Base-by-base conservation (phyloP, 2,888 invertebrate genomes). In the Carpatolechia fugitivella region DNA sequence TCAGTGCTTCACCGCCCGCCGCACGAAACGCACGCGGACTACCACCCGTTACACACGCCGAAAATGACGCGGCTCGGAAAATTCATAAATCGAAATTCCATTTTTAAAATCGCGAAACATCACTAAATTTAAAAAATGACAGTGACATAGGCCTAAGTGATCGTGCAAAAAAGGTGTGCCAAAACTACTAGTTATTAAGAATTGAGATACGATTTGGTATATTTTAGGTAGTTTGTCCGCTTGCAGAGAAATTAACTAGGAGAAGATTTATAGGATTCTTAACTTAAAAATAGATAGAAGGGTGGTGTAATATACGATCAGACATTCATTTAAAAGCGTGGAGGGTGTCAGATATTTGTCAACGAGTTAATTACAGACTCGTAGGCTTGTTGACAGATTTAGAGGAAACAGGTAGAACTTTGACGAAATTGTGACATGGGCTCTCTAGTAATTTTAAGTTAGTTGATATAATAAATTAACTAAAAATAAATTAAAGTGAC, bases 341-440 rank as follows among this genome's bases (percentile, higher is more conserved):
- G 72, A 36, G 68, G 73, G 75, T 82, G 82, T 79, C 76, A 72
- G 76, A 76, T 74, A 85, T 88, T 85, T 85, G 86, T 89, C 85
- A 83, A 74, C 82, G 78, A 69, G 80, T 82, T 87, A 83, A 85
- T 85, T 81, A 80, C 62, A 63, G 62, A 69, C 68, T 73, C 69
- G 75, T 75, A 78, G 80, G 76, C 76, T 80, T 75, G 81, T 74
- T 82, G 85, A 85, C 79, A 79, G 78, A 78, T 82, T 82, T 82
- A 82, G 73, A 80, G 70, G 66, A 66, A 74, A 66, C 75, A 72
- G 67, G 68, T 74, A 75, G 71, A 68, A 70, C 29, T 20, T 41
- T 44, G 44, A 44, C 44, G 20, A 29, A 44, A 44, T 44, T 44
- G 66, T 72, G 68, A 78, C 68, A 79, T 74, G 74, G 31, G 24